Evolutionary conservation across 2,888 invertebrate genomes (phyloP), one percentile per base, ranked within the genome.

Genomic region (Pelosia muscerda): DNA sequence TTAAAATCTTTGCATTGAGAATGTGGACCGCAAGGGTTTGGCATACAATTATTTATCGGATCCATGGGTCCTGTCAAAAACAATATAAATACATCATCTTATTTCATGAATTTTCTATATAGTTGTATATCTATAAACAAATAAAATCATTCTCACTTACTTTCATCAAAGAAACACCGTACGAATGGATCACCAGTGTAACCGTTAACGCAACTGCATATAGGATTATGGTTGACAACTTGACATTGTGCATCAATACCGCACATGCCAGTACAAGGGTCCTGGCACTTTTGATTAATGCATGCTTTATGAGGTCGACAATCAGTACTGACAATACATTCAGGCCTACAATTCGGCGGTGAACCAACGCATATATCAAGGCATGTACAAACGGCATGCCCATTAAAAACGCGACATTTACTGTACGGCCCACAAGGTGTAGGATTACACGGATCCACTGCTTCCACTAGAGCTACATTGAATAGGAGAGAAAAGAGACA

Each of bases 361-460:
- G 97, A 95, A 69, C 97, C 97, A 76, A 97, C 93, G 88, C 96
- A 97, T 75, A 96, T 96, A 69, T 96, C 95, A 79, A 96, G 95
- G 84, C 97, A 97, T 71, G 97, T 97, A 88, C 97, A 97, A 72
- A 97, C 96, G 58, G 97, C 97, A 88, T 97, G 96, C 63, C 96
- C 96, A 81, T 96, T 96, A 82, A 96, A 95, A 63, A 96, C 95
- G 66, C 96, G 96, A 91, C 97, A 97, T 81, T 96, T 95, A 91
- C 97, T 97, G 87, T 97, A 97, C 15, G 97, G 96, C 73, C 97
- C 97, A 89, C 97, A 97, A 73, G 97, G 97, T 78, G 97, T 96
- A 72, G 97, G 97, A 83, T 96, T 93, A 87, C 97, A 97, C 28
- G 97, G 97, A 86, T 97, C 96, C 85, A 93, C 88, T 84, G 91